Conservation (phyloP, 1,140 invertebrate genomes). For the Cotesia glomerata region DNA sequence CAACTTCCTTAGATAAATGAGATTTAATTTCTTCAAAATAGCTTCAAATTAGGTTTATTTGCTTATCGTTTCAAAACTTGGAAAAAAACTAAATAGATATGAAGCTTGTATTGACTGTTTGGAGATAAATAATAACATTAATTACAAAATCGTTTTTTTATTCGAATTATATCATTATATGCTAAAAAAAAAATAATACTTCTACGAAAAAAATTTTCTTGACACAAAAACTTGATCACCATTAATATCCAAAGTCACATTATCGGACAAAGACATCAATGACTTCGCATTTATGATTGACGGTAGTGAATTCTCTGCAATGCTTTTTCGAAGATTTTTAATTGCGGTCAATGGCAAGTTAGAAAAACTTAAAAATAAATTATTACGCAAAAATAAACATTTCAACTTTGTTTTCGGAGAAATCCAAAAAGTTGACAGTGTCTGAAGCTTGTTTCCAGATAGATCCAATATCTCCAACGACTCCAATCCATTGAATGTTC, state of each 20-base stretch:
- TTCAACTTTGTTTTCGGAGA: neutral
- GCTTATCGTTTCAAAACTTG: no score
- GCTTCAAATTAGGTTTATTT: no score
- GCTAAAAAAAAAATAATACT: no score
- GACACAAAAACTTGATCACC: no score
- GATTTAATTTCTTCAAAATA: no score
- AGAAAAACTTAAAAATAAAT: neutral
- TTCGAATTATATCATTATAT: no score
- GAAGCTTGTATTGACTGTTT: no score
- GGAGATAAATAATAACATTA: no score
- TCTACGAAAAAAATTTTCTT: no score
- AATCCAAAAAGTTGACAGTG: neutral
- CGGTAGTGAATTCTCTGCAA: constrained; percentile 25
- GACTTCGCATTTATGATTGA: neutral
- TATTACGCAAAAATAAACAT: neutral
- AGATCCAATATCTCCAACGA: neutral
- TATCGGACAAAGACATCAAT: neutral
- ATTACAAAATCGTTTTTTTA: no score
- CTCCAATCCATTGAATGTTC: neutral
- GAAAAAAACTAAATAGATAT: no score
- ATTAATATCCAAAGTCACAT: neutral
- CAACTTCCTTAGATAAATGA: no score
- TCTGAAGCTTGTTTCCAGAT: neutral
- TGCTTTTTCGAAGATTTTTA: constrained; percentile 19
- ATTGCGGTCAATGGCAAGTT: constrained; percentile 21